These are phyloP conservation scores for Drosophila fulvimacula DNA, from an alignment of 2,888 invertebrate species.

Conservation along the genomic window DNA sequence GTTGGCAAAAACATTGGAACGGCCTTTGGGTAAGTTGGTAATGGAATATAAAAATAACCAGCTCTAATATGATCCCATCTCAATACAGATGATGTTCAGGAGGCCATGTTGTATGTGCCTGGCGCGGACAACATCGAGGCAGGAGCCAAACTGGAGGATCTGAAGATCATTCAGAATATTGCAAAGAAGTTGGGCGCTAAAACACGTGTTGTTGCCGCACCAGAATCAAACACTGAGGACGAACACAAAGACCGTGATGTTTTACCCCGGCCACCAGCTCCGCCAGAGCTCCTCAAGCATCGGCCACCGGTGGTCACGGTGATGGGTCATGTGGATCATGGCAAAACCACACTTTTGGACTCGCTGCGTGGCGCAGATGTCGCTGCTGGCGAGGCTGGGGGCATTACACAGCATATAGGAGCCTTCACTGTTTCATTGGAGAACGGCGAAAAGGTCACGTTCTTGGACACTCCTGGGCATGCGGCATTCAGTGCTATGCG, in stretches of 20 bases:
- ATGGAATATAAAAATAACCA: not conserved
- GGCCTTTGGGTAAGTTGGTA: conserved; percentile 87
- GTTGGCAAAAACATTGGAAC: conserved; percentile 88
- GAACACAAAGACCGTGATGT: conserved; percentile 86
- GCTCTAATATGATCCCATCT: not conserved
- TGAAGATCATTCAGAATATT: conserved; percentile 88
- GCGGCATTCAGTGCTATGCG: conserved; percentile 98
- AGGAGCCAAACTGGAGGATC: conserved; percentile 87
- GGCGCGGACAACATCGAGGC: conserved; percentile 86
- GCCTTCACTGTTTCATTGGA: conserved; percentile 93
- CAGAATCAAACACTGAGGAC: conserved; percentile 54
- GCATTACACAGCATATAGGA: conserved; percentile 99
- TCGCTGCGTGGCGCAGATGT: conserved; percentile 93
- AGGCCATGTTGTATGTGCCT: conserved; percentile 88
- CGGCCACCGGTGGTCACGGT: conserved; percentile 98
- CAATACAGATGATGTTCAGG: conserved; percentile 88
- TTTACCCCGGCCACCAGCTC: conserved; percentile 88
- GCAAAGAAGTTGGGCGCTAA: conserved; percentile 89
- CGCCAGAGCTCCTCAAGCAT: conserved; percentile 87
- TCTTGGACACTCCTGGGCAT: conserved; percentile 99
- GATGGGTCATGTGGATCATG: conserved; percentile 99
- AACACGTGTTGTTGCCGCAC: conserved; percentile 86
- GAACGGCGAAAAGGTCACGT: conserved; percentile 93
- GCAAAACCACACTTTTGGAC: conserved; percentile 98
- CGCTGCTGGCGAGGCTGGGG: conserved; percentile 97